Percentiles rank a stretch among this genome's conserved stretches.
Conservation (phyloP, 2,113 vertebrate species). For the Pluvialis apricaria region DNA sequence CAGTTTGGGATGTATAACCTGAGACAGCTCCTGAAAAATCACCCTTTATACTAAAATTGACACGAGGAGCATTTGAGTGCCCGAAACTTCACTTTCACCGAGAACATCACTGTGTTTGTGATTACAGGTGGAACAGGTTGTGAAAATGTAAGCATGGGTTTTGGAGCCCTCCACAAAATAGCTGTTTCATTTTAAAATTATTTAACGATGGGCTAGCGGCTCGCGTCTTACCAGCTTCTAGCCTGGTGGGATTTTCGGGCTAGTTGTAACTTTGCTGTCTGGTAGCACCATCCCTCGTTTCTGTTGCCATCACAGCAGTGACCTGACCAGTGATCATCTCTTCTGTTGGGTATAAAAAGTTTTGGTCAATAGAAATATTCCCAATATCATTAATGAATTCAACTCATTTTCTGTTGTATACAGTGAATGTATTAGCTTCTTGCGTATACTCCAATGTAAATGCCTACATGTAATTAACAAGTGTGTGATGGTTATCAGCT, state of each 20-base stretch:
- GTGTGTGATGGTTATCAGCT: neutral
- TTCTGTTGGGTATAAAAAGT: neutral
- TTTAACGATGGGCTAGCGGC: neutral
- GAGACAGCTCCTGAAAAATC: neutral
- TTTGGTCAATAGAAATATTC: neutral
- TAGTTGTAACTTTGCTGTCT: neutral
- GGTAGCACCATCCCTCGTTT: neutral
- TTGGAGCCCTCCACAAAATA: neutral
- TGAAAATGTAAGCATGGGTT: neutral
- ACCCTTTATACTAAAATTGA: neutral
- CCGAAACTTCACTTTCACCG: neutral
- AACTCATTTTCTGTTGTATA: neutral
- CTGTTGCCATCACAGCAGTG: neutral
- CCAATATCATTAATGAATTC: neutral
- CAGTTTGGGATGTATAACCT: neutral
- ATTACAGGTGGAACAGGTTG: neutral
- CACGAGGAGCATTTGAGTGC: too few relatives aligned
- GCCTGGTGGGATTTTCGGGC: neutral
- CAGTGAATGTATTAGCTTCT: neutral
- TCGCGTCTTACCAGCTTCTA: neutral
- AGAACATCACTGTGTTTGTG: neutral
- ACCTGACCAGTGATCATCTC: neutral
- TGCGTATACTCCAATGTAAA: too few relatives aligned
- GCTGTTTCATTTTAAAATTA: neutral
- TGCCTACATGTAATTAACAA: too few relatives aligned